phyloP scores from a whole-genome alignment of 2,113 vertebrate genomes.

The Tachuris rubrigastra region DNA sequence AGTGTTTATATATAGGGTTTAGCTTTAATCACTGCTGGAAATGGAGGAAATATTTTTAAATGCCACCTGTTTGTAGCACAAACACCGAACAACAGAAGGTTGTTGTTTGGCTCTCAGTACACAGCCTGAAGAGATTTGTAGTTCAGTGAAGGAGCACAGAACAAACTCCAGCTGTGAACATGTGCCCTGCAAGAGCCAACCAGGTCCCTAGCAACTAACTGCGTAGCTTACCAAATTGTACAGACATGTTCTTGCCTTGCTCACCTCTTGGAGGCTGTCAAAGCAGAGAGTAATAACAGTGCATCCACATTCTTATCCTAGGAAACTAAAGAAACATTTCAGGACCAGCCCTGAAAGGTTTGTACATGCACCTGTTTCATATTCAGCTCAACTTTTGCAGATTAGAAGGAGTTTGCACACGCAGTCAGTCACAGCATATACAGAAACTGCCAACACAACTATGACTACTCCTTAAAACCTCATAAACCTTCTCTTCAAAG shows the following conservation, averaged over 20 bases:
- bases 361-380: not conserved
- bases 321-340: not conserved
- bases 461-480: constrained; percentile 64
- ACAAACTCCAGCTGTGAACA: constrained; percentile 5
- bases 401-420: constrained; percentile 10
- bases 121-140: not conserved
- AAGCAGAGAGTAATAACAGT: not conserved
- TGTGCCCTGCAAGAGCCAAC: not conserved
- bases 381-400: not conserved
- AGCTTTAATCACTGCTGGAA: not conserved
- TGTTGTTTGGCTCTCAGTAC: not conserved
- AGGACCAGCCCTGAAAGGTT: not conserved
- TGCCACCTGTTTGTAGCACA: not conserved
- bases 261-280: not conserved
- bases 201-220: not conserved
- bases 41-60: not conserved
- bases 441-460: constrained; percentile 44
- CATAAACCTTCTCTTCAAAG: constrained; percentile 72
- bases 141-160: not conserved
- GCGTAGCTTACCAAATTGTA: not conserved
- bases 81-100: not conserved
- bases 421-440: constrained; percentile 1
- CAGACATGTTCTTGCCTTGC: not conserved
- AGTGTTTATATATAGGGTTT: not conserved
- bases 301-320: not conserved